A percentile compares a stretch with the other conserved stretches of the same genome.
Conservation (phyloP, 2,113 vertebrate species). For the Prochilodus magdalenae region DNA sequence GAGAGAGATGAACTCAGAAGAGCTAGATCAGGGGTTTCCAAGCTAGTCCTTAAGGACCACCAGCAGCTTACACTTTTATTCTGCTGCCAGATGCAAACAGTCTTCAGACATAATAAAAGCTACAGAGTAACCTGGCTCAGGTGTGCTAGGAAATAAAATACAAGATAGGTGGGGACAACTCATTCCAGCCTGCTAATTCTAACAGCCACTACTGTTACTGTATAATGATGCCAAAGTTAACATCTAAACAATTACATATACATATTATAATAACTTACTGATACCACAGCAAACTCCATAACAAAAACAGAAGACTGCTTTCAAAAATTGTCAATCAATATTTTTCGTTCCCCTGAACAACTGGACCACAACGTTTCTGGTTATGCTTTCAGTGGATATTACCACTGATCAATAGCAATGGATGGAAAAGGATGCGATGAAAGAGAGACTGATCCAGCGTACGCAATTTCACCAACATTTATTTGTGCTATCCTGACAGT, state of each 20-base stretch:
- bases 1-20: conserved; percentile 5
- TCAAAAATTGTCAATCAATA: background rate
- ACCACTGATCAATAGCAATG: conserved; percentile 20
- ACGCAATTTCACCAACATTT: background rate
- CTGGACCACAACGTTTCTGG: background rate
- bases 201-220: no score
- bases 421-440: conserved; percentile 43
- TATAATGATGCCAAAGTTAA: no score
- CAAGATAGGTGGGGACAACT: background rate
- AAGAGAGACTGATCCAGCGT: conserved; percentile 52
- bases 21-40: background rate
- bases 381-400: conserved; percentile 62
- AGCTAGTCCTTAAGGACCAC: no score
- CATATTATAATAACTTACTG: no score
- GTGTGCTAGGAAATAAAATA: no score
- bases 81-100: no score
- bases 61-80: no score
- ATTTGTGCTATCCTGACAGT: conserved; percentile 59
- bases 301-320: background rate
- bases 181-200: no score
- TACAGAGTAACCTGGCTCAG: no score
- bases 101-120: no score
- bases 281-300: no score
- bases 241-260: no score
- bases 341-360: background rate